These are phyloP conservation scores for Onychomys leucogaster DNA, from an alignment of 2,797 vertebrate genomes.

Conservation along the genomic window DNA sequence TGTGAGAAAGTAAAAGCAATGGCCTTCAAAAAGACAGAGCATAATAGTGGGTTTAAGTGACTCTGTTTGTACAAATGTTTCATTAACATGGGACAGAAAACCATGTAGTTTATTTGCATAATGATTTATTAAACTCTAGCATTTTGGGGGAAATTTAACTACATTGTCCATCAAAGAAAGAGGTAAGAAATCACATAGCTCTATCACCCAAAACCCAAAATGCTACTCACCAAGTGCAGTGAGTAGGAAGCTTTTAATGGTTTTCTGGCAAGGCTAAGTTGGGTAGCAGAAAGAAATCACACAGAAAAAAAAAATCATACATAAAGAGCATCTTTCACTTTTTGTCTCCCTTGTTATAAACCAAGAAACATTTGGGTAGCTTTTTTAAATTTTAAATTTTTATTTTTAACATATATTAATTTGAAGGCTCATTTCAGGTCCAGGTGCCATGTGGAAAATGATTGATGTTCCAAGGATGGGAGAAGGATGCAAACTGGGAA, in stretches of 20 bases:
- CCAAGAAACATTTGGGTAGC: slow-evolving; percentile 62
- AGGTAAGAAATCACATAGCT: slow-evolving; percentile 10
- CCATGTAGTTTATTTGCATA: slow-evolving; percentile 45
- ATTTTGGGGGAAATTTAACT: slow-evolving; percentile 35
- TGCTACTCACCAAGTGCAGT: background rate
- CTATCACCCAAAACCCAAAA: background rate
- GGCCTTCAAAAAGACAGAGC: slow-evolving; percentile 19
- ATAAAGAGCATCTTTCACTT: slow-evolving; percentile 51
- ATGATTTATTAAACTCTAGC: slow-evolving; percentile 64
- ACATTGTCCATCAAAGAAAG: slow-evolving; percentile 54
- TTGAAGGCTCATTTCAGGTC: slow-evolving; percentile 61
- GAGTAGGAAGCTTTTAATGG: slow-evolving; percentile 19
- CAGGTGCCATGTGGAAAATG: slow-evolving; percentile 67
- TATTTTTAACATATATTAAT: slow-evolving; percentile 80
- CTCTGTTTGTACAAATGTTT: slow-evolving; percentile 69
- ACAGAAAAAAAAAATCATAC: slow-evolving; percentile 16
- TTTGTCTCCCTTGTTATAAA: slow-evolving; percentile 60
- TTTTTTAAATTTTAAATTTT: slow-evolving; percentile 78
- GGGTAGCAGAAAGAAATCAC: slow-evolving; percentile 4
- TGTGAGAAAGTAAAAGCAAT: slow-evolving; percentile 40
- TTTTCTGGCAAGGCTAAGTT: background rate
- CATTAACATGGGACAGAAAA: slow-evolving; percentile 61
- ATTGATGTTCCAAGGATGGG: slow-evolving; percentile 39
- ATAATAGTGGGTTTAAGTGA: slow-evolving; percentile 26
- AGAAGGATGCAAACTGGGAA: slow-evolving; percentile 63